phyloP scores from a whole-genome alignment of 2,113 vertebrate species.

The Gadus chalcogrammus region DNA sequence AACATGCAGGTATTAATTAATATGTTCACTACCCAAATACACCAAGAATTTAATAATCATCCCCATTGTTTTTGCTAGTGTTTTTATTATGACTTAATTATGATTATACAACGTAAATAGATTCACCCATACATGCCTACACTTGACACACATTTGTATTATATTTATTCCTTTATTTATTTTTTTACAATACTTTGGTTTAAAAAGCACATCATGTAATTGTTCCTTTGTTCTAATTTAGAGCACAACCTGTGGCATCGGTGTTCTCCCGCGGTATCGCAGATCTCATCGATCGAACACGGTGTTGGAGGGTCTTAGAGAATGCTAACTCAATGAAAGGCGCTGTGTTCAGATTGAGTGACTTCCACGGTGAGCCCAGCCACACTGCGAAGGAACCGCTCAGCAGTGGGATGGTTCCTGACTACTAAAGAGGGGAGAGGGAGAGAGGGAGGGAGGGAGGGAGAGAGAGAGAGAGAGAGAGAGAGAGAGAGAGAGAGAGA shows the following conservation, averaged over 20 bases:
- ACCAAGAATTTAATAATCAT: no score
- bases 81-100: no score
- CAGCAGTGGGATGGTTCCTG: slow-evolving; percentile 82
- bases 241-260: slow-evolving; percentile 50
- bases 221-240: no score
- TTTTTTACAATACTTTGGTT: not conserved
- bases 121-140: no score
- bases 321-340: slow-evolving; percentile 44
- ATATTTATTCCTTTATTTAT: not conserved
- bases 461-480: no score
- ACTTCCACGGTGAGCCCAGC: slow-evolving; percentile 59
- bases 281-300: slow-evolving; percentile 21
- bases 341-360: slow-evolving; percentile 58
- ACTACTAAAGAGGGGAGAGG: slow-evolving; percentile 79
- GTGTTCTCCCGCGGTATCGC: no score
- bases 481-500: slow-evolving; percentile 44
- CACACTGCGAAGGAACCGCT: slow-evolving; percentile 72
- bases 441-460: slow-evolving; percentile 35
- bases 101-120: no score
- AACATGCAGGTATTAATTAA: no score
- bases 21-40: not conserved
- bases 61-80: no score
- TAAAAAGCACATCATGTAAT: slow-evolving; percentile 11
- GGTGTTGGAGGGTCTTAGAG: slow-evolving; percentile 27
- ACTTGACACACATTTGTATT: no score